phyloP scores from a whole-genome alignment of 2,797 vertebrate genomes.

The Hozukius guyotensis region DNA sequence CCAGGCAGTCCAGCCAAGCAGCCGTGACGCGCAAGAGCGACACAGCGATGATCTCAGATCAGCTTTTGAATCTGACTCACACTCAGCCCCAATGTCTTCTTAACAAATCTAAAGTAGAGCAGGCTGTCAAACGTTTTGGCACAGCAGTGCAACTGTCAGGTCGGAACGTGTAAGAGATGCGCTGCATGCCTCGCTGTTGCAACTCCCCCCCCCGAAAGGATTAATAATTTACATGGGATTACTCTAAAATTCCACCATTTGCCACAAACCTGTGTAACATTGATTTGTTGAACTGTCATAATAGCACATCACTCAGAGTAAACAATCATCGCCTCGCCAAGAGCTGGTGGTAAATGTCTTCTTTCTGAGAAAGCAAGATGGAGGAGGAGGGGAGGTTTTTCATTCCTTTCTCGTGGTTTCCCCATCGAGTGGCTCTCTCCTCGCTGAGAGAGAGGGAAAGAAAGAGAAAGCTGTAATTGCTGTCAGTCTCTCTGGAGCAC shows the following conservation, averaged over 20 bases:
- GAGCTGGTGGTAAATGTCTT: conserved; percentile 78
- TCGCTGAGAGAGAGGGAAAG: conserved; percentile 46
- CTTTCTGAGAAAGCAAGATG: conserved; percentile 59
- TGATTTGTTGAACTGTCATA: conserved; percentile 83
- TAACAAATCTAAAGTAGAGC: conserved; percentile 76
- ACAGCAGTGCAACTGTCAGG: conserved; percentile 76
- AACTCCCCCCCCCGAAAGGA: conserved; percentile 61
- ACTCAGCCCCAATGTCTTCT: conserved; percentile 67
- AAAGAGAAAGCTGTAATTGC: conserved; percentile 83
- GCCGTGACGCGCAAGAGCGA: conserved; percentile 38
- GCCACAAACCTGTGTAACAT: conserved; percentile 74
- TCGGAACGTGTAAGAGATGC: conserved; percentile 67
- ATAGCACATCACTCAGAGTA: conserved; percentile 81
- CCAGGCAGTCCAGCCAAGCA: conserved; percentile 56
- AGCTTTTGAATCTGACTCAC: conserved; percentile 61
- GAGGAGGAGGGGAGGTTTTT: conserved; percentile 57
- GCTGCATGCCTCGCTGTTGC: conserved; percentile 62
- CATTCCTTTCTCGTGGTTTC: conserved; percentile 78
- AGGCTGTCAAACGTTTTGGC: conserved; percentile 79
- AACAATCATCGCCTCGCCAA: conserved; percentile 70
- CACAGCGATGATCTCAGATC: conserved; percentile 63
- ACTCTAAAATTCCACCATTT: conserved; percentile 73
- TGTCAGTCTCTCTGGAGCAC: conserved; percentile 85
- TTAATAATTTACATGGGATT: conserved; percentile 80
- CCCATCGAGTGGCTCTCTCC: conserved; percentile 74